Base-by-base conservation (phyloP, 2,888 invertebrate genomes). In the Acleris holmiana region DNA sequence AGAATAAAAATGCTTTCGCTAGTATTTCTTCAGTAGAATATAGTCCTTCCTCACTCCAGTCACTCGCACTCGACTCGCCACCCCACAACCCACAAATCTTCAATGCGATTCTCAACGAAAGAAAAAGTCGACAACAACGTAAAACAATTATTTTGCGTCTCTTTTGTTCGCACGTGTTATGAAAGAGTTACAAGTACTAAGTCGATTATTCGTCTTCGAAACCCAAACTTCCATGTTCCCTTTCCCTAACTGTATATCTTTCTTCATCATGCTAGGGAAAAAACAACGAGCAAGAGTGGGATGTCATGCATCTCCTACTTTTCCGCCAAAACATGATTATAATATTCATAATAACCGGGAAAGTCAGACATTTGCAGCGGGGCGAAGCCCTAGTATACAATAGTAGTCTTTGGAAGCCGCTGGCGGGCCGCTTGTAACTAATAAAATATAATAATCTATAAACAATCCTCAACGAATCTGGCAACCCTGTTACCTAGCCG, bases 1-100 rank as follows among this genome's bases (percentile, higher is more conserved):
- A 49, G 50, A 63, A 50, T 55, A 61, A 54, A 59, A 54, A 59
- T 29, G 59, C 58, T 35, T 59, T 53, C 53, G 58, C 47, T 59
- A 29, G 29, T 64, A 48, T 65, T 59, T 64, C 54, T 47, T 53
- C 56, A 13, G 23, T 47, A 53, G 18, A 35, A 19, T 49, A 44
- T 56, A 44, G 19, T 41, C 57, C 47, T 58, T 23, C 35, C 51
- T 57, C 57, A 47, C 51, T 53, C 21, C 21, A 54, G 19, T 48
- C 35, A n/a, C 17, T 41, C 13, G 15, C 44, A 15, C 25, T 29
- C 41, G n/a, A 44, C 46, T 53, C 57, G 40, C 61, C 49, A 56
- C 29, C 55, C 48, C n/a, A n/a, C n/a, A n/a, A n/a, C n/a, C 49
- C 23, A 61, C 48, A 40, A 61, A 41, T 29, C 51, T 51, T 53